Conservation (phyloP, 1,140 invertebrate genomes). For the Trichomalopsis sarcophagae region DNA sequence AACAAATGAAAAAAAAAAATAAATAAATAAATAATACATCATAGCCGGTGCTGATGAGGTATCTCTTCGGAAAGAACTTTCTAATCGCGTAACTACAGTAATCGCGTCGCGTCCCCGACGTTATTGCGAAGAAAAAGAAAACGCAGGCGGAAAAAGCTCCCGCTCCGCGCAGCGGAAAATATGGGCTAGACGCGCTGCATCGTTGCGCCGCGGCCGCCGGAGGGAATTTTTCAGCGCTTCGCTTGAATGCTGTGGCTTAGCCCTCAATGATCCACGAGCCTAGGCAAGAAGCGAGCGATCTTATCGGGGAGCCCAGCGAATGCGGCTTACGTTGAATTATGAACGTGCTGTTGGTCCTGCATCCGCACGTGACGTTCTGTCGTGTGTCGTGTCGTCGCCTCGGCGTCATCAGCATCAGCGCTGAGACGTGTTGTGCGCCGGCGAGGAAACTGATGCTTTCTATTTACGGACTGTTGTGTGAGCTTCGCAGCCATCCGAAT, state of each 20-base stretch:
- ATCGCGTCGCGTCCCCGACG: background rate
- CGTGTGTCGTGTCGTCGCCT: too few relatives aligned
- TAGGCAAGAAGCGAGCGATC: constrained; percentile 52
- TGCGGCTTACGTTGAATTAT: background rate
- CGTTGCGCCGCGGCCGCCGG: background rate
- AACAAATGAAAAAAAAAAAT: too few relatives aligned
- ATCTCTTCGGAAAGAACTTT: too few relatives aligned
- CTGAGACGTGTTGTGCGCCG: background rate
- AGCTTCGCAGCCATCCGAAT: background rate
- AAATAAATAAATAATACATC: too few relatives aligned
- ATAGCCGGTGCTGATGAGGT: background rate
- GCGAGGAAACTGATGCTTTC: background rate
- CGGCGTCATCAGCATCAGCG: constrained; percentile 11
- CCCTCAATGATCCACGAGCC: constrained; percentile 13
- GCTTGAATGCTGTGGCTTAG: background rate
- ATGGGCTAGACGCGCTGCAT: background rate
- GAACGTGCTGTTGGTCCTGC: background rate
- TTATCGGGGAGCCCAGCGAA: background rate
- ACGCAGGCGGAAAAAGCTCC: too few relatives aligned
- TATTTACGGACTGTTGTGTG: background rate
- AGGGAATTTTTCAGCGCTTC: background rate
- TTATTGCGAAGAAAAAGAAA: too few relatives aligned
- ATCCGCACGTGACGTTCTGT: background rate
- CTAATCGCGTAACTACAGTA: background rate
- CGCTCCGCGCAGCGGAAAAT: background rate